A percentile compares a stretch with the other conserved stretches of the same genome.
phyloP scores from a whole-genome alignment of 2,797 vertebrate genomes.

The Anabacerthia variegaticeps region DNA sequence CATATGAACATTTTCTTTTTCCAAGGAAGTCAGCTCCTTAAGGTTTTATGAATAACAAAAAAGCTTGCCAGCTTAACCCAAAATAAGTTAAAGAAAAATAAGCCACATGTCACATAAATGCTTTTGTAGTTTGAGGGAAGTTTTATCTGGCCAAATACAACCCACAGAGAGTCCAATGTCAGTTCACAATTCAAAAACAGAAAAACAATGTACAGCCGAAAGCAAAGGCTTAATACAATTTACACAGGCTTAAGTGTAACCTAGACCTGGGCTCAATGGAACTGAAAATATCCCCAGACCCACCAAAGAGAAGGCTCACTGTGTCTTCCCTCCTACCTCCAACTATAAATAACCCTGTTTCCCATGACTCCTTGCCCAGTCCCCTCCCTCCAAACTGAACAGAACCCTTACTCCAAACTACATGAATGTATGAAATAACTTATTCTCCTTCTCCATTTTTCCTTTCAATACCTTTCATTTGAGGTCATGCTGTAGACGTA shows the following conservation, averaged over 20 bases:
- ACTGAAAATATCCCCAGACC: not conserved
- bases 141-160: not conserved
- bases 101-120: not conserved
- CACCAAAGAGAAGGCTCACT: not conserved
- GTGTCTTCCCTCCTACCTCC: not conserved
- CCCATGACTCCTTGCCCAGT: not conserved
- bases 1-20: not conserved
- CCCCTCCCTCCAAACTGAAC: not conserved
- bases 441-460: not conserved
- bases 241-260: not conserved
- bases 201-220: not conserved
- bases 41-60: not conserved
- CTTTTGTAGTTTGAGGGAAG: not conserved
- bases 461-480: not conserved
- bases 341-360: not conserved
- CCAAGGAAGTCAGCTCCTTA: not conserved
- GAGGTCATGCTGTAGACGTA: accelerated
- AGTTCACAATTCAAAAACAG: not conserved
- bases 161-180: not conserved
- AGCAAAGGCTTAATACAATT: not conserved
- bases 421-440: not conserved
- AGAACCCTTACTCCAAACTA: not conserved
- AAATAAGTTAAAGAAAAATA: constrained; percentile 8
- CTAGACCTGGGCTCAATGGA: not conserved
- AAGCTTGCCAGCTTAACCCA: not conserved